Evolutionary conservation across 2,113 vertebrate species (phyloP).

Genomic region (Phylloscopus whistleri): DNA sequence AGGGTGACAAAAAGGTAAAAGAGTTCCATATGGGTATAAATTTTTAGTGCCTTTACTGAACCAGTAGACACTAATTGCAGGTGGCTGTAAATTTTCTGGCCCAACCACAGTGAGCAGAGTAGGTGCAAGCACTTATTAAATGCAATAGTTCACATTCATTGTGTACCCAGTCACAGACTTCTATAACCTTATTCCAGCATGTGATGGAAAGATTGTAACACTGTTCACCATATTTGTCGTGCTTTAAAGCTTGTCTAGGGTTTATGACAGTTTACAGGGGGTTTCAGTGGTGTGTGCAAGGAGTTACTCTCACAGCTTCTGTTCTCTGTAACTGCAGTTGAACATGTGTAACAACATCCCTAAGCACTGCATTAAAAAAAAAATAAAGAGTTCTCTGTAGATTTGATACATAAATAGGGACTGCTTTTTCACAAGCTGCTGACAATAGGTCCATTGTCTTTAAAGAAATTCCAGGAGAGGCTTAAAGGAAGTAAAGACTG

Average conservation of each 20-base stretch:
- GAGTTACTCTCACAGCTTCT: background rate
- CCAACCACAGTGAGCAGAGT: background rate
- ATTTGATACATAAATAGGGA: background rate
- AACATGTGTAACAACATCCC: background rate
- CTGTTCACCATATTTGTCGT: background rate
- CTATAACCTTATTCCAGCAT: background rate
- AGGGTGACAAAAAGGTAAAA: background rate
- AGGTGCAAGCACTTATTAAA: background rate
- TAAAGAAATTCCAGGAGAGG: background rate
- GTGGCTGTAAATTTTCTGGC: background rate
- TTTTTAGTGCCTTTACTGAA: background rate
- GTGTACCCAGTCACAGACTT: background rate
- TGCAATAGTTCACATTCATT: background rate
- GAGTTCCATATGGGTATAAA: background rate
- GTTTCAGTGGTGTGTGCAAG: background rate
- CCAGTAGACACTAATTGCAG: background rate
- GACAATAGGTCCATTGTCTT: background rate
- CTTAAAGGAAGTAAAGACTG: background rate
- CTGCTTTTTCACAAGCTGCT: background rate
- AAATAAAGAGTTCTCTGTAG: background rate
- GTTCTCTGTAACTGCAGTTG: background rate
- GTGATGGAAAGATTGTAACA: background rate
- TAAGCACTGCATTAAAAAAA: background rate
- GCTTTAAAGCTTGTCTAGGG: background rate
- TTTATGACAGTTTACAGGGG: background rate